phyloP scores from a whole-genome alignment of 2,888 invertebrate species.

The Ferdinandea cuprea region DNA sequence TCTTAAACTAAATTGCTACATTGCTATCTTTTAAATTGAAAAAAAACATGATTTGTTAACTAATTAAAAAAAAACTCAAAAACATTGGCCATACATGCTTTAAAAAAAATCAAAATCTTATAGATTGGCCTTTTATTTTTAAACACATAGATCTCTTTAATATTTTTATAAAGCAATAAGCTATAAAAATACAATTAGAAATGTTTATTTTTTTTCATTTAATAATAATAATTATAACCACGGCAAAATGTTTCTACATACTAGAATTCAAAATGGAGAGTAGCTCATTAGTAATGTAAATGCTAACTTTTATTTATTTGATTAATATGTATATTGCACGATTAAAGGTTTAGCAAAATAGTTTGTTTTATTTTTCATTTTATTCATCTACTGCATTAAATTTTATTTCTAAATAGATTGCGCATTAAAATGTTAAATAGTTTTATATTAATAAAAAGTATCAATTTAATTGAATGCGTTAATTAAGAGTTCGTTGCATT shows the following conservation, averaged over 20 bases:
- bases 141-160: neutral
- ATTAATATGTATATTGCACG: conserved; percentile 56
- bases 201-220: too few relatives aligned
- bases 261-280: conserved; percentile 58
- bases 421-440: conserved; percentile 47
- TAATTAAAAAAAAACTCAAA: neutral
- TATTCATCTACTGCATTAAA: conserved; percentile 21
- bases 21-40: neutral
- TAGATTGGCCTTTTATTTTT: neutral
- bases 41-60: conserved; percentile 31
- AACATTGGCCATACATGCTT: neutral
- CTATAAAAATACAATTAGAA: too few relatives aligned
- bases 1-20: conserved; percentile 43
- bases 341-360: conserved; percentile 71
- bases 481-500: conserved; percentile 69
- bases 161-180: neutral
- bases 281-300: conserved; percentile 30
- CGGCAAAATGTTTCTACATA: neutral
- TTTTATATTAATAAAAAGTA: conserved; percentile 12
- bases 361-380: conserved; percentile 34
- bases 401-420: conserved; percentile 32
- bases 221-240: too few relatives aligned
- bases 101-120: neutral
- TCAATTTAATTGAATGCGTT: conserved; percentile 54
- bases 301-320: conserved; percentile 32